Evolutionary conservation across 2,797 vertebrate species (phyloP).

Genomic region (Ctenopoma kingsleyae): DNA sequence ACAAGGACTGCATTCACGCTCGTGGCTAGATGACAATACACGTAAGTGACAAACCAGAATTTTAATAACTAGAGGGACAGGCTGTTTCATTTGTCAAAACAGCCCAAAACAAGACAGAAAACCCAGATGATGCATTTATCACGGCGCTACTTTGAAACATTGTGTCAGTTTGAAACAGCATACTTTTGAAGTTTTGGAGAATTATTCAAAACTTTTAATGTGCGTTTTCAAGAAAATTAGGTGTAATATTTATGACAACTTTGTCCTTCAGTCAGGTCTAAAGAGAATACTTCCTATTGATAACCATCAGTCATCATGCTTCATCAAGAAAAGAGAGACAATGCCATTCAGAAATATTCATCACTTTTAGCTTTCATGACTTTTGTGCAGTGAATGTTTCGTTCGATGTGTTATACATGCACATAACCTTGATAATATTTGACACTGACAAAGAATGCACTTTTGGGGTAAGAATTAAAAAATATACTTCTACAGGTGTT

Average conservation of each 20-base stretch:
- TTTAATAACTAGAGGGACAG: conserved; percentile 61
- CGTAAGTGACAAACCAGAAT: conserved; percentile 58
- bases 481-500: conserved; percentile 15
- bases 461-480: conserved; percentile 8
- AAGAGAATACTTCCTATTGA: conserved; percentile 55
- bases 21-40: conserved; percentile 53
- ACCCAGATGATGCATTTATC: conserved; percentile 49
- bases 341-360: conserved; percentile 54
- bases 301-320: conserved; percentile 63
- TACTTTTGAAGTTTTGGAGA: conserved; percentile 25
- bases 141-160: conserved; percentile 52
- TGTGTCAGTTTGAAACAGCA: conserved; percentile 22
- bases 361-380: conserved; percentile 45
- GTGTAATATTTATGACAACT: conserved; percentile 46
- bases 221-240: conserved; percentile 47
- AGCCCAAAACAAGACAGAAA: conserved; percentile 56
- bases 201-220: conserved; percentile 38
- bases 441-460: conserved; percentile 27
- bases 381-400: conserved; percentile 32
- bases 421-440: conserved; percentile 41
- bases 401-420: conserved; percentile 51
- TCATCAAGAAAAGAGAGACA: conserved; percentile 52
- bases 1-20: conserved; percentile 50
- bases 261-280: conserved; percentile 51
- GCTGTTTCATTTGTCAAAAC: conserved; percentile 68